Base-by-base conservation (phyloP, 2,888 invertebrate species). In the Cheilosia soror region DNA sequence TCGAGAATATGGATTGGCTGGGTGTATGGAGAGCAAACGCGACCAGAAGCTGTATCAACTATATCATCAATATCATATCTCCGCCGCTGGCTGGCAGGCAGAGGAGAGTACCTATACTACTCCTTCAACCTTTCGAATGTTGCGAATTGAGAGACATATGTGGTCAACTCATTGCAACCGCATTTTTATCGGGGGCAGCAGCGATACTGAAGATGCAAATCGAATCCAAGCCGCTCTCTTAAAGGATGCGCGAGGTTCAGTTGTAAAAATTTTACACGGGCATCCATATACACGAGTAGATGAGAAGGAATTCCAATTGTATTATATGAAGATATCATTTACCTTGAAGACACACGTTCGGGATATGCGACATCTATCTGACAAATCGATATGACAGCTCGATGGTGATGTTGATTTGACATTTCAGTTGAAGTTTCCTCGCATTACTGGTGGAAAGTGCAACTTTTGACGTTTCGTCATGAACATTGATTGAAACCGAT, bases 131-230 rank as follows among this genome's bases (percentile, higher is more conserved):
- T 40, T 40, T 37, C 58, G 29, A n/a, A 27, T n/a, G 25, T 13
- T 31, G 27, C 47, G 72, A 66, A 82, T 77, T 73, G 55, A 63
- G 78, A 83, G 78, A 69, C 65, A 53, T 65, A 76, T 80, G 84
- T 69, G 84, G 84, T 84, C 75, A 71, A 84, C 40, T 80, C 60
- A 53, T 76, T 84, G 83, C 83, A 84, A 84, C 83, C 83, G 58
- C 83, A 84, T 73, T 84, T 83, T 75, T 82, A 82, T 77, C 65
- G 69, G 44, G 40, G 13, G 31, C 80, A 62, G n/a, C 27, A 68
- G 42, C 31, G 33, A 25, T 49, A 71, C 66, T 47, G 60, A 49
- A 37, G 49, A 60, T 13, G 1, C 20, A 68, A 63, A 53, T 68
- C 75, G 44, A 72, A 72, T 37, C 37, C 9, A 47, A 27, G 4